Conservation (phyloP, 2,888 invertebrate species). For the Malachius bipustulatus region DNA sequence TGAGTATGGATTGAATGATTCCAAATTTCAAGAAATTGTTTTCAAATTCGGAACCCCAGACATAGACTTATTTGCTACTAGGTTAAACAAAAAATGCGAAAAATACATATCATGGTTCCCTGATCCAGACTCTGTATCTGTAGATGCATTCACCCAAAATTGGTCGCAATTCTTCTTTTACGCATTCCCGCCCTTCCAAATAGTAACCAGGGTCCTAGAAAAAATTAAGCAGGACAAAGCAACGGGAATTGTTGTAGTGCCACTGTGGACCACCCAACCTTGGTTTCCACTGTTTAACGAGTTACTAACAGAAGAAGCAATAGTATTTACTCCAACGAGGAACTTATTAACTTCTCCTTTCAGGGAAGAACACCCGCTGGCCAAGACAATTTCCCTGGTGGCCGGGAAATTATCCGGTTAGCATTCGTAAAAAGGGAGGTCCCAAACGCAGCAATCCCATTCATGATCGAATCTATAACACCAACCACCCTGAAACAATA, state of each 20-base stretch:
- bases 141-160: constrained; percentile 23
- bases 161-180: constrained; percentile 16
- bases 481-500: not conserved
- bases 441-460: constrained; percentile 12
- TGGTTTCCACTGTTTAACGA: constrained; percentile 25
- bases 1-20: constrained; percentile 12
- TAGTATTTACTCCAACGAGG: constrained; percentile 19
- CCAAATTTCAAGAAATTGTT: constrained; percentile 14
- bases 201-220: constrained; percentile 21
- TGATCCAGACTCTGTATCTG: constrained; percentile 18
- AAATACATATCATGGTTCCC: constrained; percentile 22
- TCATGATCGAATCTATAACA: constrained; percentile 8
- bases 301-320: constrained; percentile 9
- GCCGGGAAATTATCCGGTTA: constrained; percentile 16
- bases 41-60: constrained; percentile 17
- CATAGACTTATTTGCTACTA: constrained; percentile 23
- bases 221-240: constrained; percentile 25
- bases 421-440: constrained; percentile 5
- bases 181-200: constrained; percentile 24
- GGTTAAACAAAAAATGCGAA: constrained; percentile 21
- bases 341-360: constrained; percentile 22
- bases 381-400: constrained; percentile 16
- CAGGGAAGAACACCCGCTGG: constrained; percentile 18
- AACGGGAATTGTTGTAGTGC: constrained; percentile 24
- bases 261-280: constrained; percentile 22